Percentiles rank a stretch among this genome's conserved stretches.
Evolutionary conservation across 2,797 vertebrate genomes (phyloP).

Genomic region (Tadarida brasiliensis): DNA sequence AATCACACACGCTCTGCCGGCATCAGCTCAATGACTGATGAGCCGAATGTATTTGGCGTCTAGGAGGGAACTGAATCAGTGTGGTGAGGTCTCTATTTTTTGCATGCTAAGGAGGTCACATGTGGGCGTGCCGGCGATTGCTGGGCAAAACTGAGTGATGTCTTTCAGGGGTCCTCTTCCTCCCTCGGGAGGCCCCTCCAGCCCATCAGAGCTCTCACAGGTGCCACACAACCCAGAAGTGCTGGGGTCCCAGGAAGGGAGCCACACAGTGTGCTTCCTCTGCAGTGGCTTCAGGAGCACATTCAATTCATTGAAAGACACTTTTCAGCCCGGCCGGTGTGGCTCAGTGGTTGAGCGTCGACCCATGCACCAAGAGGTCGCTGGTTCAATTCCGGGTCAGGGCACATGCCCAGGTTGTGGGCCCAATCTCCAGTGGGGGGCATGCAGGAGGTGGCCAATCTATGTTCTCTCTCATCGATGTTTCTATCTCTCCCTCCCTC

Average conservation of each 20-base stretch:
- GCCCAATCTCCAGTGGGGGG: no score
- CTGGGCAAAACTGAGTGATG: not conserved
- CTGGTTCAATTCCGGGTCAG: no score
- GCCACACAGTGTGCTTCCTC: not conserved
- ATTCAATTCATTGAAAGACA: slow-evolving; percentile 27
- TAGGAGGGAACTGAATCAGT: not conserved
- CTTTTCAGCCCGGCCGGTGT: not conserved
- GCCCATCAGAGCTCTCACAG: not conserved
- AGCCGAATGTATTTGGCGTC: not conserved
- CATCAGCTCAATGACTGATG: not conserved
- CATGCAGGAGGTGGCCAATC: no score
- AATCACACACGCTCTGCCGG: not conserved
- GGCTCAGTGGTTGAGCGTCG: no score
- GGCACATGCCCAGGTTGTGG: no score
- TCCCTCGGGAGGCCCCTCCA: no score
- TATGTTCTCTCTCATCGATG: no score
- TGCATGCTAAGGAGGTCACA: no score
- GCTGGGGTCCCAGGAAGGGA: not conserved
- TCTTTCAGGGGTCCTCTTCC: not conserved
- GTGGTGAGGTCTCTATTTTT: not conserved
- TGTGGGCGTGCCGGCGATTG: not conserved
- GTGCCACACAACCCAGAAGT: not conserved
- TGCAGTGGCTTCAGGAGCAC: slow-evolving; percentile 24
- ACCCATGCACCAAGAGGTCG: no score
- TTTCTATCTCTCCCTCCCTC: no score